phyloP scores from a whole-genome alignment of 2,797 vertebrate genomes.

The Chaunax sp. region DNA sequence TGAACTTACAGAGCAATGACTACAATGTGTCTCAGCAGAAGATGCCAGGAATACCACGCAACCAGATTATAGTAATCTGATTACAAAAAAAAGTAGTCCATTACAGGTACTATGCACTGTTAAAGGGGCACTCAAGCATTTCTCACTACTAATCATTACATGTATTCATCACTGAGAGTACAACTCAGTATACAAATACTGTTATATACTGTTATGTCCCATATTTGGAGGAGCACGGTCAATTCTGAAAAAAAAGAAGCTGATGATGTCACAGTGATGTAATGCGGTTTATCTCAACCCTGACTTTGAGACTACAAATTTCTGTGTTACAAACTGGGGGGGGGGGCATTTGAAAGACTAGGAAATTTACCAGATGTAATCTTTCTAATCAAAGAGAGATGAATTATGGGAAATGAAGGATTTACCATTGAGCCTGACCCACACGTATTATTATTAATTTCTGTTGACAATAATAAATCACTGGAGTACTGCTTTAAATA shows the following conservation, averaged over 20 bases:
- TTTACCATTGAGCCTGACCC: background rate
- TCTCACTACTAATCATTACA: background rate
- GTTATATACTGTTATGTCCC: background rate
- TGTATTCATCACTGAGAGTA: background rate
- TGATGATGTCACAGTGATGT: background rate
- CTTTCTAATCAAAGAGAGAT: background rate
- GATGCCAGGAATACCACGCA: conserved; percentile 20
- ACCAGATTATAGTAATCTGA: conserved; percentile 40
- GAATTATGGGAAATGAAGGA: conserved; percentile 7
- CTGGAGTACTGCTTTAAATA: background rate
- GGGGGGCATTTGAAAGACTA: background rate
- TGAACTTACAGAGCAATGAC: conserved; percentile 32
- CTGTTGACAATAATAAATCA: background rate
- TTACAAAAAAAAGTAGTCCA: conserved; percentile 24
- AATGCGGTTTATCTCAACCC: background rate
- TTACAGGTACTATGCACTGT: conserved; percentile 23
- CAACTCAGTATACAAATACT: background rate
- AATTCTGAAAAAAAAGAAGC: background rate
- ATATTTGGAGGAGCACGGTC: background rate
- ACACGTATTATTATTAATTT: background rate
- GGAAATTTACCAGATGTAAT: background rate
- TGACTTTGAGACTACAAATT: background rate
- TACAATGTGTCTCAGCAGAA: conserved; percentile 9
- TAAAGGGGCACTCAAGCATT: background rate
- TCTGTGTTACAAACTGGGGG: background rate